Evolutionary conservation across 2,113 vertebrate species (phyloP), one percentile per base, ranked within the genome.

Genomic region (Todiramphus chloris): DNA sequence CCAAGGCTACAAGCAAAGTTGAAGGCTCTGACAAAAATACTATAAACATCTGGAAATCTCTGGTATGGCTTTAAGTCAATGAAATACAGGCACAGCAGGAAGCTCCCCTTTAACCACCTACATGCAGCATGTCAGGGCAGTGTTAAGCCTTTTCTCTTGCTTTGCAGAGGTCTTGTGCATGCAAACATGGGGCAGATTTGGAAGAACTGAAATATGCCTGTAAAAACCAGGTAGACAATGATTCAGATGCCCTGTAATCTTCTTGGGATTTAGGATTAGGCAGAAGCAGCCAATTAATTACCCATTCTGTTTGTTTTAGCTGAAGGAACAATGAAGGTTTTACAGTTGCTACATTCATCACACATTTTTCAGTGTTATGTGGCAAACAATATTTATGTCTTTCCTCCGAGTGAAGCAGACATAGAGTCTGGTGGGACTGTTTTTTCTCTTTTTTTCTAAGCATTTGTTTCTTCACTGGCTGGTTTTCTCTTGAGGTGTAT

Each of bases 381-480:
- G 86, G 95, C 91, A 97, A 98, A 97, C 85, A 94, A 66, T 97
- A 98, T 97, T 97, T 97, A 97, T 89, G 94, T 80, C 93, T 96
- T 91, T 95, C 56, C 78, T 96, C 80, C 86, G 96, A 97, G 86
- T 73, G 95, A 93, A 95, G 94, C 92, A 97, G 97, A 95, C 97
- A 96, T 3, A 41, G 91, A 97, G 90, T 97, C 97, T 96, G 97
- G 97, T 72, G 94, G 68, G 70, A 84, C 15, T 92, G 75, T 33
- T 62, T 80, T 92, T 90, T 44, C 6, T 41, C 11, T 25, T 24
- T 24, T 62, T 90, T 59, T 79, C 69, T 25, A 92, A 70, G 67
- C 67, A 80, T 83, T 91, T 95, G 60, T 91, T 94, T 72, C 85
- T 75, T 76, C 30, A 70, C 53, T 63, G 87, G 67, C 94, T 93